Conservation (phyloP, 2,888 invertebrate species). For the Orthonevra nobilis region DNA sequence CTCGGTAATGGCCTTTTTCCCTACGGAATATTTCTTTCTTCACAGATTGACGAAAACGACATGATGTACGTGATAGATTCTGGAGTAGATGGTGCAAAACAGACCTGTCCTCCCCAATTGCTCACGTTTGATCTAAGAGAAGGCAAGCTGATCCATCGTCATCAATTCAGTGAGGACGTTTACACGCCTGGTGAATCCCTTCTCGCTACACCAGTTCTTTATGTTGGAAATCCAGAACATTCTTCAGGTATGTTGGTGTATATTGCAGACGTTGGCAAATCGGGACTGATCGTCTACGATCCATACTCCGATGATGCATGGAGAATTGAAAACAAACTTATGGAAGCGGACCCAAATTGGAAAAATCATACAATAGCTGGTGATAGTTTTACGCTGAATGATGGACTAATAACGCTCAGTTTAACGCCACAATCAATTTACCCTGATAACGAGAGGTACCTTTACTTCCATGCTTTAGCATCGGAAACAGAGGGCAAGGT, state of each 20-base stretch:
- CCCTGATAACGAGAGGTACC: too few species aligned
- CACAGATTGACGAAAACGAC: constrained; percentile 84
- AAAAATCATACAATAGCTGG: constrained; percentile 83
- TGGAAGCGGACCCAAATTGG: constrained; percentile 82
- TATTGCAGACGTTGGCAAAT: constrained; percentile 84
- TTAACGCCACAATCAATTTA: constrained; percentile 5
- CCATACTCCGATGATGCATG: constrained; percentile 81
- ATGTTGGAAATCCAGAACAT: constrained; percentile 80
- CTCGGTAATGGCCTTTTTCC: too few species aligned
- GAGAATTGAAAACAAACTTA: constrained; percentile 83
- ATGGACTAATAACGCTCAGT: constrained; percentile 79
- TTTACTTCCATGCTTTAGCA: constrained; percentile 85
- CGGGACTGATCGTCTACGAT: constrained; percentile 84
- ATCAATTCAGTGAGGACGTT: constrained; percentile 74
- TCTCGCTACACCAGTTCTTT: constrained; percentile 80
- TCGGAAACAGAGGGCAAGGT: constrained; percentile 84
- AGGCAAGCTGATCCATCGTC: constrained; percentile 81
- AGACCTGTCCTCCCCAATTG: constrained; percentile 87
- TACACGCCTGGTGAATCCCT: constrained; percentile 76
- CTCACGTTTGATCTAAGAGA: constrained; percentile 86
- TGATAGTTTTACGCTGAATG: constrained; percentile 85
- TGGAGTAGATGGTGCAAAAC: constrained; percentile 82
- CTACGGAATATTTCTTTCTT: too few species aligned
- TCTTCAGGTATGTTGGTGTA: constrained; percentile 84
- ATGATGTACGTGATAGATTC: constrained; percentile 86